Conservation (phyloP, 1,140 invertebrate species). For the Penaeus chinensis region DNA sequence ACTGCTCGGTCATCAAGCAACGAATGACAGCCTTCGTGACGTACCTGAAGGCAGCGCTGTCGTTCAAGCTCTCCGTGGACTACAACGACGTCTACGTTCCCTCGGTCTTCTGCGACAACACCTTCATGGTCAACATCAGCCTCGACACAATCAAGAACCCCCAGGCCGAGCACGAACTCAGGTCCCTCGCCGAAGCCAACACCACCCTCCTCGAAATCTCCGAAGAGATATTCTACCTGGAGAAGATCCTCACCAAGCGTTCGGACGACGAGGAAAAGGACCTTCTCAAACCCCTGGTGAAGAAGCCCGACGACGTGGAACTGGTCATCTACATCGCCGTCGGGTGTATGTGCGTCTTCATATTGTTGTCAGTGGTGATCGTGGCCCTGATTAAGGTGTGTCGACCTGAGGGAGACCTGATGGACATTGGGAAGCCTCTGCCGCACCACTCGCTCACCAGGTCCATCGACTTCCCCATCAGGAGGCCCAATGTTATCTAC, state of each 20-base stretch:
- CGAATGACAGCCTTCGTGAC: slow-evolving; percentile 62
- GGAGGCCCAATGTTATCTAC: slow-evolving; percentile 63
- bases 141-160: slow-evolving; percentile 52
- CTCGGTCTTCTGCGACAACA: slow-evolving; percentile 62
- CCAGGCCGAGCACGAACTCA: slow-evolving; percentile 44
- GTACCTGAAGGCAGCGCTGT: slow-evolving; percentile 61
- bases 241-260: slow-evolving; percentile 59
- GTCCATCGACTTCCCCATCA: slow-evolving; percentile 55
- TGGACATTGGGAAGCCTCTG: slow-evolving; percentile 31
- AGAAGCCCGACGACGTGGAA: slow-evolving; percentile 57
- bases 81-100: slow-evolving; percentile 60
- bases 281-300: slow-evolving; percentile 22
- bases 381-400: slow-evolving; percentile 58
- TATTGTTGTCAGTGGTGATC: slow-evolving; percentile 58
- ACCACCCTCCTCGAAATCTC: slow-evolving; percentile 63
- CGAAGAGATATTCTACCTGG: slow-evolving; percentile 62
- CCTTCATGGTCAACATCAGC: slow-evolving; percentile 64
- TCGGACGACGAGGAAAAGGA: slow-evolving; percentile 23
- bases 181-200: slow-evolving; percentile 60
- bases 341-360: slow-evolving; percentile 61
- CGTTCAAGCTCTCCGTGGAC: slow-evolving; percentile 48
- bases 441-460: slow-evolving; percentile 35
- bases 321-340: slow-evolving; percentile 62
- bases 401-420: slow-evolving; percentile 38
- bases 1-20: slow-evolving; percentile 61